These are phyloP conservation scores for Cladorhizidae sp. DNA, from an alignment of 37 sponge, comb jelly and placozoan genomes.

Conservation along the genomic window DNA sequence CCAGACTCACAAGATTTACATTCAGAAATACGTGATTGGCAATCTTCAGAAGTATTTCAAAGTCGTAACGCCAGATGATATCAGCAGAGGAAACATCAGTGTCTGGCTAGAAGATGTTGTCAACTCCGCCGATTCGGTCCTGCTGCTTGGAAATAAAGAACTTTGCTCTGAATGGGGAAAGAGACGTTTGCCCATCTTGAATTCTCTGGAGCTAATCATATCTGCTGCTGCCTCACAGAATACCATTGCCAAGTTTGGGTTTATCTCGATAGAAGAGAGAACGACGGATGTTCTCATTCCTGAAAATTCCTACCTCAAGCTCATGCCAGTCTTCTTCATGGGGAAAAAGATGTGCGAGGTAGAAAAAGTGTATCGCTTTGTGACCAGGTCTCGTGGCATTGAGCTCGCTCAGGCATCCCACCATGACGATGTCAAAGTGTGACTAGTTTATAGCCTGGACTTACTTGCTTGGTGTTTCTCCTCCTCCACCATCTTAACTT, in stretches of 20 bases:
- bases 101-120: constrained; percentile 4
- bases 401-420: not conserved
- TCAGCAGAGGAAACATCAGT: not conserved
- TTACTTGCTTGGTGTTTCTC: too few species aligned
- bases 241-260: not conserved
- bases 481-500: too few species aligned
- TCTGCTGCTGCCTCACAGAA: not conserved
- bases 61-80: not conserved
- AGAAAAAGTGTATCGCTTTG: not conserved
- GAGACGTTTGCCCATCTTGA: not conserved
- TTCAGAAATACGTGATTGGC: not conserved
- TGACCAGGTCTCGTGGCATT: not conserved
- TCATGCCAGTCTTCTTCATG: constrained; percentile 5
- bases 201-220: not conserved
- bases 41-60: not conserved
- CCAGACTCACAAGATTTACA: not conserved
- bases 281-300: not conserved
- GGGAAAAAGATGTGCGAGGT: not conserved
- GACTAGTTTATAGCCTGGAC: too few species aligned
- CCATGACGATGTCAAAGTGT: too few species aligned
- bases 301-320: constrained; percentile 2
- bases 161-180: constrained; percentile 16
- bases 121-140: constrained; percentile 6
- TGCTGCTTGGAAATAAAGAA: constrained; percentile 8
- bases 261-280: not conserved